phyloP scores from a whole-genome alignment of 2,797 vertebrate species.

The Coregonus suidteri region DNA sequence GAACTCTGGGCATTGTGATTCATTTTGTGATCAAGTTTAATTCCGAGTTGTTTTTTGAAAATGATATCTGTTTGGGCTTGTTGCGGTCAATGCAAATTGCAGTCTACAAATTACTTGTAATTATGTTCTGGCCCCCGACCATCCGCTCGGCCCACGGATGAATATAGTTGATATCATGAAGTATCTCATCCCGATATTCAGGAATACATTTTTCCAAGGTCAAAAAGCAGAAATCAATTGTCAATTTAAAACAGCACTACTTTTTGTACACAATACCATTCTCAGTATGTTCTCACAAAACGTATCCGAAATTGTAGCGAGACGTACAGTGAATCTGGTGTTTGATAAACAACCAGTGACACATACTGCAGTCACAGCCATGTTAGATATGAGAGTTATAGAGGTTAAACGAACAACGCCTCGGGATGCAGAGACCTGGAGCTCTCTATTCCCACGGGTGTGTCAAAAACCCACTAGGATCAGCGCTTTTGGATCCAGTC shows the following conservation, averaged over 20 bases:
- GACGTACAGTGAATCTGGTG: neutral
- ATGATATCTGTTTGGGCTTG: too few relatives aligned
- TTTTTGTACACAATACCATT: too few relatives aligned
- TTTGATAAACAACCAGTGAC: slow-evolving; percentile 6
- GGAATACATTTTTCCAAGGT: neutral
- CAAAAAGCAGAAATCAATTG: too few relatives aligned
- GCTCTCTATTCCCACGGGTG: neutral
- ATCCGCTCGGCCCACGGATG: too few relatives aligned
- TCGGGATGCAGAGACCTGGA: neutral
- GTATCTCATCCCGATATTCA: too few relatives aligned
- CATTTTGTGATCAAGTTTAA: neutral
- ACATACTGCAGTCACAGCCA: neutral
- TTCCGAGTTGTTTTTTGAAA: too few relatives aligned
- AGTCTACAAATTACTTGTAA: too few relatives aligned
- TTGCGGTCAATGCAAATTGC: too few relatives aligned
- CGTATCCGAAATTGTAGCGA: neutral
- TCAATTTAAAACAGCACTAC: too few relatives aligned
- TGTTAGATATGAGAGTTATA: neutral
- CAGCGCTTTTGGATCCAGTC: slow-evolving; percentile 40
- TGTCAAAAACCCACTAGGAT: neutral
- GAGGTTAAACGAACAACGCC: neutral
- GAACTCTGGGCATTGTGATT: neutral
- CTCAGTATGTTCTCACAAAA: neutral
- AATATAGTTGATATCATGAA: too few relatives aligned
- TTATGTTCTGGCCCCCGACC: too few relatives aligned